Evolutionary conservation across 23 tunicate genomes (phyloP), one percentile per base, ranked within the genome.

Genomic region (Trididemnum miniatum): DNA sequence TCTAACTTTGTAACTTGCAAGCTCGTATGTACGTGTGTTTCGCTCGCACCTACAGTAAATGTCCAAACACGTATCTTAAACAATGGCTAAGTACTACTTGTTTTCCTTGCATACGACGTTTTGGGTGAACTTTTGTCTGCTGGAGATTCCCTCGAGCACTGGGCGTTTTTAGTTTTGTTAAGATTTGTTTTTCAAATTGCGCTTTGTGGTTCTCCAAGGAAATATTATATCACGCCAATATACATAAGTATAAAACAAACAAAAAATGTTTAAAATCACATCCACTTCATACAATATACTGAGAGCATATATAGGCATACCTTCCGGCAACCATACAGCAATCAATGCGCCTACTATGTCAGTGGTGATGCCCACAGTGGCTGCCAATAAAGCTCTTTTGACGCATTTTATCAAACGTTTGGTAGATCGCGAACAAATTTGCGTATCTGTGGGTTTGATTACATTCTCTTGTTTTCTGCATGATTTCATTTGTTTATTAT

Each of bases 291-390:
- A 88, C 38, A 88, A 44, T 1, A 82, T 72, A 39, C 93, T 88
- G 28, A 82, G 39, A 12, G 77, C 87, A 51, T 82, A 77, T 71
- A 88, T 36, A 1, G 93, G 93, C 71, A 83, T 76, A 34, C 66
- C 76, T 27, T 77, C 60, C 24, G 87, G 87, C 7, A 82, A 24
- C 86, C 86, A 88, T 4, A 88, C 82, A 0, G 79, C 76, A 24
- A 88, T 83, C 20, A 88, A 31, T 4, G 77, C 93, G 26, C 93
- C 93, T 0, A 67, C 36, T 12, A 77, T 80, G 83, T 88, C 93
- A 32, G 93, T 88, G 32, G 87, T 82, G n/a, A 88, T 82, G 5
- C 84, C 87, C 4, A 88, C 84, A 20, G 93, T 88, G 1, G 80
- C 82, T 2, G 82, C 86, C 2, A 63, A 34, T 4, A 88, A 59